phyloP scores from a whole-genome alignment of 1,140 invertebrate genomes.

The Papilio xuthus region DNA sequence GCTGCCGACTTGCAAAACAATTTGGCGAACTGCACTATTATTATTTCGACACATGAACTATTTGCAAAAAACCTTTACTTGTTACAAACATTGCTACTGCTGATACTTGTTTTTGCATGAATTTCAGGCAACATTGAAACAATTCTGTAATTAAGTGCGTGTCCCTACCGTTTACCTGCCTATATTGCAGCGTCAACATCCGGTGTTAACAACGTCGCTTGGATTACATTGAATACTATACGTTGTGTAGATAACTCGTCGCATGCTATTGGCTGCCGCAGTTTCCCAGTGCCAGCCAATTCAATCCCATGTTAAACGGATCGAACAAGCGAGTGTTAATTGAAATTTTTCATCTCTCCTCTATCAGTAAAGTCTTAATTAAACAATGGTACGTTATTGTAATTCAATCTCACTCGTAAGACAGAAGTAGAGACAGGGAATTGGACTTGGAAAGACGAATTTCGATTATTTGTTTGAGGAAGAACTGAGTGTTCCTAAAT shows the following conservation, averaged over 20 bases:
- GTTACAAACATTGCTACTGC: background rate
- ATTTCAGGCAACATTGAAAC: constrained; percentile 42
- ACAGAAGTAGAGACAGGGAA: background rate
- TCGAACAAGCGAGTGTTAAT: constrained; percentile 24
- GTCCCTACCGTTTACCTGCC: constrained; percentile 49
- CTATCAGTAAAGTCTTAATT: background rate
- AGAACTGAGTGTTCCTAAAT: too few relatives aligned
- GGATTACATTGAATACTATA: constrained; percentile 69
- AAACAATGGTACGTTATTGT: background rate
- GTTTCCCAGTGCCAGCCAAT: constrained; percentile 63
- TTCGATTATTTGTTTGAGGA: too few relatives aligned
- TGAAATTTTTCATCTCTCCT: constrained; percentile 14
- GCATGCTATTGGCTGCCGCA: constrained; percentile 50
- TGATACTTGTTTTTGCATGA: constrained; percentile 27
- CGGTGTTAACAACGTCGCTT: constrained; percentile 56
- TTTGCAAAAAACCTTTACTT: background rate
- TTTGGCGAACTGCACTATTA: too few relatives aligned
- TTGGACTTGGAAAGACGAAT: background rate
- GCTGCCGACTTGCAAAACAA: too few relatives aligned
- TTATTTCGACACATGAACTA: too few relatives aligned
- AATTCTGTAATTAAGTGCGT: constrained; percentile 56
- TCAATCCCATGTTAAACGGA: constrained; percentile 40
- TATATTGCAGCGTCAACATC: constrained; percentile 52
- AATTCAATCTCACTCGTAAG: background rate
- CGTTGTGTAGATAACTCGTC: constrained; percentile 48